Base-by-base conservation (phyloP, 1,140 invertebrate species). In the Fopius arisanus region DNA sequence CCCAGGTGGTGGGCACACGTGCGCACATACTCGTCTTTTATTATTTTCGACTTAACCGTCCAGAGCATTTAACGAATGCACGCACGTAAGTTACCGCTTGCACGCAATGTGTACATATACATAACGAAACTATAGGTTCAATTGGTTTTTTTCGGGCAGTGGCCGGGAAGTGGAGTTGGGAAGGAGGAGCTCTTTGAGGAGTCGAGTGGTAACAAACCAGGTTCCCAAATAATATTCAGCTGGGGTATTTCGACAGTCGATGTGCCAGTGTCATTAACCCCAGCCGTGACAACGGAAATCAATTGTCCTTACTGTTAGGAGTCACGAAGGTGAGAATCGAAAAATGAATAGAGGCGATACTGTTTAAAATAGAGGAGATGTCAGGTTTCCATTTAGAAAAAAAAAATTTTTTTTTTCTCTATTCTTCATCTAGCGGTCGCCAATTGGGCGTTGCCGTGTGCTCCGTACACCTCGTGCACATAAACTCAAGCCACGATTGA, bases 241-340 rank as follows among this genome's bases (percentile, higher is more conserved):
- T 68, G 77, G 43, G 76, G 77, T 79, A 78, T 85, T 85, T 83
- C 81, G 82, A 84, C 82, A 84, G 77, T 79, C 77, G 77, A 59
- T 26, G 54, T 59, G 54, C 21, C 54, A 66, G 83, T 86, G 85
- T 87, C 85, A 78, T 87, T 87, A 86, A 87, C 85, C 84, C 83
- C 78, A 65, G 81, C 76, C 67, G 65, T 71, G 31, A 31, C 77
- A 68, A 77, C 65, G 81, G 67, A 79, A 82, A 84, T 80, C 79
- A 82, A 84, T 86, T 84, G 84, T 83, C 80, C 81, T 23, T 26
- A 73, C 59, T 79, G 79, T 81, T 80, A 76, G 79, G 21, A 54
- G 33, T 67, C 29, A 33, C 48, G 48, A 19, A 71, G 62, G 5
- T 33, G 40, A 59, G 23, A 67, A 67, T 31, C 37, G 12, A 21